phyloP scores from a whole-genome alignment of 2,888 invertebrate genomes.

The Patella depressa region DNA sequence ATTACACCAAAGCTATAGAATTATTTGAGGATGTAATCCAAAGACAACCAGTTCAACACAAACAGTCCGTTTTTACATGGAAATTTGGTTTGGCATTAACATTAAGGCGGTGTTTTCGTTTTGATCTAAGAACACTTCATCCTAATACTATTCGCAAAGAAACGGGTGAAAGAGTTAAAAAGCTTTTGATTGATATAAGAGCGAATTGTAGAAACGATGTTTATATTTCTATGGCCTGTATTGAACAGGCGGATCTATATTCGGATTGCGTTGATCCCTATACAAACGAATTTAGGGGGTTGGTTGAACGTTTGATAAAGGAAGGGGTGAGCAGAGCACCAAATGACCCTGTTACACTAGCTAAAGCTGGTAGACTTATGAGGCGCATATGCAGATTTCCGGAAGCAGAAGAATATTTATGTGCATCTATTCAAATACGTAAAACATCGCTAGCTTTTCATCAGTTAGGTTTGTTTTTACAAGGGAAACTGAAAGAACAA shows the following conservation, averaged over 20 bases:
- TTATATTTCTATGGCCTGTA: not conserved
- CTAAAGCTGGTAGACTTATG: not conserved
- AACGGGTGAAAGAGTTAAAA: too few species aligned
- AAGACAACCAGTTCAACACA: not conserved
- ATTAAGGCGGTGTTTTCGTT: not conserved
- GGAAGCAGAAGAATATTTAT: not conserved
- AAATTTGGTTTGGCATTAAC: not conserved
- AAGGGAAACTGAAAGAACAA: too few species aligned
- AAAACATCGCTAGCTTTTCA: not conserved
- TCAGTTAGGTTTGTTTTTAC: not conserved
- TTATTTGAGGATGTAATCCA: not conserved
- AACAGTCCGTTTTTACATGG: not conserved
- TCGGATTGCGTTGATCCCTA: too few species aligned
- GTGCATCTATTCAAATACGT: not conserved
- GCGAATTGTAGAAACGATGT: not conserved
- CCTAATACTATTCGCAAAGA: too few species aligned
- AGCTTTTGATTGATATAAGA: not conserved
- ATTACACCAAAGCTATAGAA: not conserved
- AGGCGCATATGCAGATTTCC: not conserved
- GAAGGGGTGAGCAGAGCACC: not conserved
- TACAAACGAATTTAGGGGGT: too few species aligned
- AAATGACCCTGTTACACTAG: not conserved
- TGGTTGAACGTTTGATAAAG: not conserved
- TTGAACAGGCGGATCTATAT: not conserved
- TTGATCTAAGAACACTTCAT: not conserved